A percentile compares a stretch with the other conserved stretches of the same genome.
phyloP scores from a whole-genome alignment of 2,113 vertebrate genomes.

The Campylomormyrus numenius region DNA sequence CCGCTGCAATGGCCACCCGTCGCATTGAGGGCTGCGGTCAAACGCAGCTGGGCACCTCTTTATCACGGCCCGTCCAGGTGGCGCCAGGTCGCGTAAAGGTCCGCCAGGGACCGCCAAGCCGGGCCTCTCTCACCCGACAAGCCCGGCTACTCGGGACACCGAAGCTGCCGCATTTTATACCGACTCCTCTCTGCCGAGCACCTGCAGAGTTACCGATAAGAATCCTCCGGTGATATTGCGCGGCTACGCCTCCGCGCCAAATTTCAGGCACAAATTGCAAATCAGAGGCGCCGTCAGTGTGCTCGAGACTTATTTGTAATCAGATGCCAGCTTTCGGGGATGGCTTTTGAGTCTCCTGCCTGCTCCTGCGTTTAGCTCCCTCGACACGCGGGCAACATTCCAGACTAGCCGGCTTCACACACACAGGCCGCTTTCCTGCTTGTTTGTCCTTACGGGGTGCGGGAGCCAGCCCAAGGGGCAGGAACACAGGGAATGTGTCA shows the following conservation, averaged over 20 bases:
- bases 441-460: not conserved
- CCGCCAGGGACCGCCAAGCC: not conserved
- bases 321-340: not conserved
- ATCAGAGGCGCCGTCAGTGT: not conserved
- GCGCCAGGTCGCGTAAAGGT: not conserved
- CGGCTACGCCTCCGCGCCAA: not conserved
- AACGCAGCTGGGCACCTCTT: not conserved
- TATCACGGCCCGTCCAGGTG: not conserved
- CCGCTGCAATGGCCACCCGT: not conserved
- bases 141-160: not conserved
- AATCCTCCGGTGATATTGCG: constrained; percentile 30
- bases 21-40: not conserved
- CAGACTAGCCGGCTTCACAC: not conserved
- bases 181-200: constrained; percentile 34
- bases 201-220: constrained; percentile 48
- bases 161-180: not conserved
- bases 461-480: not conserved
- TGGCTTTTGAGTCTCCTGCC: not conserved
- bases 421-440: not conserved
- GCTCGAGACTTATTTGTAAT: not conserved
- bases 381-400: not conserved
- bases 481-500: not conserved
- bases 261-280: not conserved
- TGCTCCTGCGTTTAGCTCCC: not conserved
- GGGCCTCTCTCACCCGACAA: not conserved